Conservation (phyloP, 1,140 invertebrate species). For the Brachionus sp. region DNA sequence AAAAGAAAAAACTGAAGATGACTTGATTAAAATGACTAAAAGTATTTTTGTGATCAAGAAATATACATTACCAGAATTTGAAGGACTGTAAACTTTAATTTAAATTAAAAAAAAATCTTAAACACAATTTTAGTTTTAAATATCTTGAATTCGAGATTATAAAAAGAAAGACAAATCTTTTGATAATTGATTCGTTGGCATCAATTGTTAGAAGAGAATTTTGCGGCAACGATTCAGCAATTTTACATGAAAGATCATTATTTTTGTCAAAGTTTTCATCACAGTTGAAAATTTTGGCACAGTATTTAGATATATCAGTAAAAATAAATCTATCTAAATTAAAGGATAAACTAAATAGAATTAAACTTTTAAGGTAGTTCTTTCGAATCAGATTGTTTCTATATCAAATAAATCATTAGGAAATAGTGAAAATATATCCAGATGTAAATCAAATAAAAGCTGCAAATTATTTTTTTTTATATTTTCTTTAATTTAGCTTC, state of each 20-base stretch:
- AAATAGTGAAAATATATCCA: neutral
- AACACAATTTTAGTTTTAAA: neutral
- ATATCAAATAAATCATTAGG: neutral
- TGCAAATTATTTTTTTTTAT: neutral
- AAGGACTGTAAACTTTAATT: neutral
- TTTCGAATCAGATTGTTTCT: conserved; percentile 1
- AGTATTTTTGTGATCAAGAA: conserved; percentile 8
- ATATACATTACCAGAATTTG: neutral
- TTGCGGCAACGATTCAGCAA: neutral
- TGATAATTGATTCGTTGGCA: conserved; percentile 18
- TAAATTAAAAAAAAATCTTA: neutral
- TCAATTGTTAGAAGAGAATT: conserved; percentile 34
- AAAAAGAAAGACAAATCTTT: neutral
- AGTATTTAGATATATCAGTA: conserved; percentile 25
- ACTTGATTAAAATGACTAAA: conserved; percentile 10
- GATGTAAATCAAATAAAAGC: neutral
- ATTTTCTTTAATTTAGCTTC: neutral
- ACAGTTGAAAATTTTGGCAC: neutral
- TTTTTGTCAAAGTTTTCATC: conserved; percentile 17
- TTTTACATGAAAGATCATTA: conserved; percentile 20
- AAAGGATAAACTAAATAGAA: neutral
- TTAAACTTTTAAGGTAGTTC: neutral
- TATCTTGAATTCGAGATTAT: conserved; percentile 19
- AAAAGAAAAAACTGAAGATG: neutral
- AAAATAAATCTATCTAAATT: neutral